Conservation (phyloP, 2,888 invertebrate genomes). For the Tubiluchus corallicola region DNA sequence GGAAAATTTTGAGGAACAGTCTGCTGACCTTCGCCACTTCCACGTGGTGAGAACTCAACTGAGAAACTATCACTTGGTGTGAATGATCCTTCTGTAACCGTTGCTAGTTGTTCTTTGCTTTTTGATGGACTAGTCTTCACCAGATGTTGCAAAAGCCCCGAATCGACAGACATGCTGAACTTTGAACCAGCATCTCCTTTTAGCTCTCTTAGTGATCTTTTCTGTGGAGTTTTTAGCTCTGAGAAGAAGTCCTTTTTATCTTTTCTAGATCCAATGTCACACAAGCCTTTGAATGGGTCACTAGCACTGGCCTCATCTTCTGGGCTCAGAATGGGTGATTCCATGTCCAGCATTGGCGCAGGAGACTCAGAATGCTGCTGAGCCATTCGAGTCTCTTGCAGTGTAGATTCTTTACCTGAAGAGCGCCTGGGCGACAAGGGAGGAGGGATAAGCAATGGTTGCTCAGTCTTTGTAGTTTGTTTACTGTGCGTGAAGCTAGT, state of each 20-base stretch:
- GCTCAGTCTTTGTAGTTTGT: too few species aligned
- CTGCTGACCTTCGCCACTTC: too few species aligned
- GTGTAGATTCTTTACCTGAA: too few species aligned
- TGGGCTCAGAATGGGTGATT: neutral
- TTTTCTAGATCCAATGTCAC: neutral
- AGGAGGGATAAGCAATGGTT: too few species aligned
- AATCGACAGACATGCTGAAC: constrained; percentile 3
- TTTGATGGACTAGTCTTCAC: too few species aligned
- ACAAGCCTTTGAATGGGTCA: neutral
- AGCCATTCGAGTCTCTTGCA: too few species aligned
- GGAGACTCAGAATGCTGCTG: neutral
- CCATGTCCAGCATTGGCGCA: neutral
- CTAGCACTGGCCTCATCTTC: neutral
- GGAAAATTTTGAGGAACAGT: too few species aligned
- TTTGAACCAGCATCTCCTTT: neutral
- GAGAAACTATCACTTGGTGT: too few species aligned
- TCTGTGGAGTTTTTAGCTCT: neutral
- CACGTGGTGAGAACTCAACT: too few species aligned
- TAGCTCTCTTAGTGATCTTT: neutral
- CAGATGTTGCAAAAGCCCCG: neutral
- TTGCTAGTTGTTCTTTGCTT: too few species aligned
- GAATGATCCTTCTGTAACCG: too few species aligned
- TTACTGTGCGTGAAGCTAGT: neutral
- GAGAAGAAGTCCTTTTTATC: neutral
- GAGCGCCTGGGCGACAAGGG: too few species aligned